Base-by-base conservation (phyloP, 53 echinoderm and acorn worm genomes). In the Paelopatides confundens region DNA sequence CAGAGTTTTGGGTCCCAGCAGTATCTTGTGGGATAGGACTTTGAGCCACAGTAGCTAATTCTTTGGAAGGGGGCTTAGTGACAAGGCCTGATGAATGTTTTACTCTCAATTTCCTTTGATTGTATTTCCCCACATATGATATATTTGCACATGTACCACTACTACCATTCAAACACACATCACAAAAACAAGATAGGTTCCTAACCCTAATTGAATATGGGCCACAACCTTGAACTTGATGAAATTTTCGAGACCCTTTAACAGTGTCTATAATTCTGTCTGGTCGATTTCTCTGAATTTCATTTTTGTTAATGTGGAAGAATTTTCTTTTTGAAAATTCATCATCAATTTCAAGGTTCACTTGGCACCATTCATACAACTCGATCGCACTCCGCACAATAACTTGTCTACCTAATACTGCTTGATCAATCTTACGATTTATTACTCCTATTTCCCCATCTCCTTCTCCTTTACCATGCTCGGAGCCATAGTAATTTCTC, bases 401-500 rank as follows among this genome's bases (percentile, higher is more conserved):
- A 7, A 78, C 67, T 64, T 86, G 76, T 30, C 90, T 62, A 1
- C 79, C 77, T 3, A 90, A 31, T 33, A 90, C 86, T 15, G 90
- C 90, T 35, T 38, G 63, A 31, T 85, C 90, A 23, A 89, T 68
- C 54, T 79, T 81, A 5, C 52, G 38, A 52, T 90, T 90, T 0
- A 90, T 33, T n/a, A 68, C 90, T 26, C 85, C 85, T 24, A 51
- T 76, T 48, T 86, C 86, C 2, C 86, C 90, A 79, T 86, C 86
- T 5, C 85, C 54, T 50, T 85, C 90, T 2, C 78, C 86, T 50
- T 90, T 90, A 21, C 90, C 86, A 34, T 90, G 90, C 34, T 90
- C 90, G 1, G 90, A 90, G 5, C 90, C 86, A 27, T 31, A 90
- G 68, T 86, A 86, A 78, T 86, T 86, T 11, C 86, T 29, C 43